These are phyloP conservation scores for Entomyzon cyanotis DNA, from an alignment of 2,113 vertebrate species.

Conservation along the genomic window DNA sequence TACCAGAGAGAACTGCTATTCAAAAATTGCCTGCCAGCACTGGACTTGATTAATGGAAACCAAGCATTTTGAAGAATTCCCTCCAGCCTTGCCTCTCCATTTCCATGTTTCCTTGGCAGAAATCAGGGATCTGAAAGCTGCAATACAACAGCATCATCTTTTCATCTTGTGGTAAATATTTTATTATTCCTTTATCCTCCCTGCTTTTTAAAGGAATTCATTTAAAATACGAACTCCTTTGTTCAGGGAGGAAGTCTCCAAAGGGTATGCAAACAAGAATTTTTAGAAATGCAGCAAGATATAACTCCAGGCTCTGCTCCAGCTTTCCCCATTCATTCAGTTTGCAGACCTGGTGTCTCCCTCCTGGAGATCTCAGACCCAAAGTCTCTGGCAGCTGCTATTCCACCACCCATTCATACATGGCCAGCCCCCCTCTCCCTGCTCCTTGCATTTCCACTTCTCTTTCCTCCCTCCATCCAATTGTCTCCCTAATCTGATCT, in stretches of 20 bases:
- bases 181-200: constrained; percentile 35
- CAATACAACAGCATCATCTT: constrained; percentile 1
- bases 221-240: constrained; percentile 46
- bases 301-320: constrained; percentile 37
- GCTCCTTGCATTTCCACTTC: background rate
- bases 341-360: constrained; percentile 26
- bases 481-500: constrained; percentile 14
- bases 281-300: constrained; percentile 26
- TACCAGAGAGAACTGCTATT: background rate
- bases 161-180: constrained; percentile 44
- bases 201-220: constrained; percentile 34
- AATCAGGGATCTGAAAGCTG: constrained; percentile 22
- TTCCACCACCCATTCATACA: background rate
- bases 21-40: background rate
- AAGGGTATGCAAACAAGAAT: background rate
- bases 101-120: constrained; percentile 10
- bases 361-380: background rate
- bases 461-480: background rate
- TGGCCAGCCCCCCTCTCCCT: background rate
- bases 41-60: constrained; percentile 16
- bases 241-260: constrained; percentile 23
- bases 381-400: background rate
- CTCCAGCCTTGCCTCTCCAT: background rate
- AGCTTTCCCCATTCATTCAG: constrained; percentile 54
- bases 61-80: background rate